These are phyloP conservation scores for Cotesia typhae DNA, from an alignment of 1,140 invertebrate species.

Conservation along the genomic window DNA sequence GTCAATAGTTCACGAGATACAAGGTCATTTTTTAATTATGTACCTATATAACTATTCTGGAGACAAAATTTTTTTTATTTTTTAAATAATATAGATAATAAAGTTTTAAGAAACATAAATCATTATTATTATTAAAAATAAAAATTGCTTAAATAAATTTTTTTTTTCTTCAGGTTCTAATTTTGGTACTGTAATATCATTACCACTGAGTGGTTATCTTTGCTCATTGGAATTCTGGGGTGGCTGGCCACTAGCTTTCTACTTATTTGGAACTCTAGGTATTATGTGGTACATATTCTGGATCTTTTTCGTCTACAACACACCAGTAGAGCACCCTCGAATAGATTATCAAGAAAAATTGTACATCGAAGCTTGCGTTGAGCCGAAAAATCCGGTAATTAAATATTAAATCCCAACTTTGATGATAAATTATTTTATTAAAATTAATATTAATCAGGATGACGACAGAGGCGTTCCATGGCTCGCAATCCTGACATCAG, in stretches of 20 bases:
- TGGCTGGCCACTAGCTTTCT: constrained; percentile 84
- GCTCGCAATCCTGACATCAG: constrained; percentile 79
- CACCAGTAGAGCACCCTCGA: constrained; percentile 80
- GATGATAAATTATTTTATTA: neutral
- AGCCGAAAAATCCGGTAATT: constrained; percentile 55
- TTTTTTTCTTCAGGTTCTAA: constrained; percentile 53
- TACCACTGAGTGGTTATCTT: constrained; percentile 78
- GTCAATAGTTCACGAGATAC: no score
- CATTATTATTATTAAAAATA: constrained; percentile 12
- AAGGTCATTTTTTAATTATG: no score
- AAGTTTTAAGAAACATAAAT: no score
- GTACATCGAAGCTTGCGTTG: constrained; percentile 71
- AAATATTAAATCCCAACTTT: neutral
- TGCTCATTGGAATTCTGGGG: constrained; percentile 74
- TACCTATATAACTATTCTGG: no score
- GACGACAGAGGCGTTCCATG: constrained; percentile 71
- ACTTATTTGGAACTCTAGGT: constrained; percentile 78
- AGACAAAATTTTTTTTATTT: no score
- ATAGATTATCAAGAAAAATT: constrained; percentile 77
- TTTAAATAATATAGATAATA: no score
- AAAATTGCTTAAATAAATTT: neutral
- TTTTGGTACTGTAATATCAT: constrained; percentile 80
- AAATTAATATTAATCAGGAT: constrained; percentile 34
- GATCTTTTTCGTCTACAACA: constrained; percentile 77
- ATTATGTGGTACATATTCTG: constrained; percentile 84